Base-by-base conservation (phyloP, 2,797 vertebrate species). In the Coregonus sp. region DNA sequence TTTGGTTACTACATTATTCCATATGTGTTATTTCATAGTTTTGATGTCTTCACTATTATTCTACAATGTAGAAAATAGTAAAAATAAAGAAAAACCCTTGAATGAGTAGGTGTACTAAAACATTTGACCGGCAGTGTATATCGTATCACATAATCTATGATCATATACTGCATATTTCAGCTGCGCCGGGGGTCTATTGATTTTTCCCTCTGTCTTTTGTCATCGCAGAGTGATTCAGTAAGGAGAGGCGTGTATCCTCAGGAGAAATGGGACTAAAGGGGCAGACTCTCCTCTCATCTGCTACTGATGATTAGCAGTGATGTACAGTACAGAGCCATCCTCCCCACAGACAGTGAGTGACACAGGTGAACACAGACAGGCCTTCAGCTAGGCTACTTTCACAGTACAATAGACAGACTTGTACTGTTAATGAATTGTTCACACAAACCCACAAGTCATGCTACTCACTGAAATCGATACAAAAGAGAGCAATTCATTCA, bases 301-400 rank as follows among this genome's bases (percentile, higher is more conserved):
- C 75, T 73, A 81, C 74, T 84, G 80, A 87, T 82, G 75, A 87
- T 85, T 76, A 56, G 69, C 61, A 81, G 73, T 72, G 81, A 86
- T 73, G 76, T 72, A 80, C 16, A 66, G 79, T 25, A 78, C 50
- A 47, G 35, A 63, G 11, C 73, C 37, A 18, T 37, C 20, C 66
- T 31, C 67, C 69, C 51, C 81, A 83, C 75, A 59, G 59, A 77
- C 20, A 78, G 70, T 70, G 20, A 18, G 79, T 74, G 67, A 31
- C 66, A 11, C 63, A 18, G 65, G n/a, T 80, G 76, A 69, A 37
- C 68, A 5, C 59, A 12, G 59, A 50, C 12, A 56, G 61, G 33
- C 33, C 3, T 35, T 35, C 33, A 35, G 35, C 35, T 37, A 5
- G 35, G 35, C 35, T 37, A 5, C 35, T 37, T 5, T 37, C 35